phyloP scores from a whole-genome alignment of 2,113 vertebrate genomes.

The Phoenicopterus ruber region DNA sequence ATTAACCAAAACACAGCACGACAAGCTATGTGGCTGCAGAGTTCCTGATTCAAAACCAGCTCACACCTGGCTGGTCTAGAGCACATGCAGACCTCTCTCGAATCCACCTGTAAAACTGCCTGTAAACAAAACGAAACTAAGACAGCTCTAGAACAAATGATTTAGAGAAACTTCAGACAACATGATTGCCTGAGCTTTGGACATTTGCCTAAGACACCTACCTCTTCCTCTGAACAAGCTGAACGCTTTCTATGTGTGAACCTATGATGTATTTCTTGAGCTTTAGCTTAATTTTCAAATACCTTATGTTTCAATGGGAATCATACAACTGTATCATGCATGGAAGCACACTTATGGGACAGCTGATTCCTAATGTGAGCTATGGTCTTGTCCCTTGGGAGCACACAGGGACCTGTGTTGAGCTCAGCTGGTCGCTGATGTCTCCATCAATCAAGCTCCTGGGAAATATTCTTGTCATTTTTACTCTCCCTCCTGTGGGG shows the following conservation, averaged over 20 bases:
- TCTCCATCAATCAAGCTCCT: not conserved
- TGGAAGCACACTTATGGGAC: not conserved
- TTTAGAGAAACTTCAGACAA: not conserved
- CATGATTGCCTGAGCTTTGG: not conserved
- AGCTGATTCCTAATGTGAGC: not conserved
- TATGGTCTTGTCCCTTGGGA: not conserved
- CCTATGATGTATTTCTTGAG: not conserved
- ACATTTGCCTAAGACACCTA: not conserved
- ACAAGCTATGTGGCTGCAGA: not conserved
- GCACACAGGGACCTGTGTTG: not conserved
- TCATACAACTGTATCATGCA: not conserved
- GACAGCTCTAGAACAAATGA: not conserved
- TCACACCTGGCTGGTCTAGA: not conserved
- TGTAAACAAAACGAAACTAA: not conserved
- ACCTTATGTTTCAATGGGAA: not conserved
- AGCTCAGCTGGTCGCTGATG: not conserved
- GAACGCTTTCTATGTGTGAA: not conserved
- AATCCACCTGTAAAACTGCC: not conserved
- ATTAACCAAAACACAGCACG: not conserved
- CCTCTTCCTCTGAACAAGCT: not conserved
- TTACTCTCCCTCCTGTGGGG: not conserved
- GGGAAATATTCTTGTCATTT: not conserved
- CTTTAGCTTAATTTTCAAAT: not conserved
- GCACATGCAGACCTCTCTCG: not conserved
- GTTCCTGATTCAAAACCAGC: not conserved